Evolutionary conservation across 1,140 invertebrate species (phyloP), one percentile per base, ranked within the genome.

Genomic region (Lanistes nyassanus): DNA sequence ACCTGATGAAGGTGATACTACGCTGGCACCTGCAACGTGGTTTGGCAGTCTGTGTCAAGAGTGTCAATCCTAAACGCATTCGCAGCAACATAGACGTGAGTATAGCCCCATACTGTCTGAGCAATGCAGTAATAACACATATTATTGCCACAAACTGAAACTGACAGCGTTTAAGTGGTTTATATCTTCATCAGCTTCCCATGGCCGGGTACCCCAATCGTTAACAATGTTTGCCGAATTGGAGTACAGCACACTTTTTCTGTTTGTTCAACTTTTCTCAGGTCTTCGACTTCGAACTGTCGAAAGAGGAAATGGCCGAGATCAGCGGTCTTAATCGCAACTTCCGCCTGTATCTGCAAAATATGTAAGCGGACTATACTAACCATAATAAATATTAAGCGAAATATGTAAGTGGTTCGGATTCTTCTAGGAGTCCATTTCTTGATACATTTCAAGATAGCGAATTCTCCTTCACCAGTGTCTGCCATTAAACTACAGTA

Each of bases 211-310:
- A n/a, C n/a, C n/a, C n/a, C n/a, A n/a, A n/a, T n/a, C n/a, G n/a
- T n/a, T n/a, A n/a, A n/a, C n/a, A n/a, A n/a, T n/a, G n/a, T n/a
- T n/a, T n/a, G n/a, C n/a, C n/a, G n/a, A n/a, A n/a, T n/a, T n/a
- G n/a, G n/a, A n/a, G n/a, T n/a, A n/a, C n/a, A n/a, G n/a, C n/a
- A n/a, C 0, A 9, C 42, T 47, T 47, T 47, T n/a, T 47, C 19
- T 47, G 9, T 16, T 42, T 13, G 5, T 47, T 47, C 42, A 9
- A 47, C 42, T 47, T 47, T 47, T 16, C 42, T 26, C 53, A 85
- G 79, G 71, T 88, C 3, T 85, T 90, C 90, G 82, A 85, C 62
- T 85, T 85, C 64, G 70, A 75, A 21, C 65, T 85, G 36, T 73
- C 75, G n/a, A 72, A 77, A 1, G 79, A 82, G 1, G 84, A 85